phyloP scores from a whole-genome alignment of 2,797 vertebrate species.

The Coracias cyanogaster region DNA sequence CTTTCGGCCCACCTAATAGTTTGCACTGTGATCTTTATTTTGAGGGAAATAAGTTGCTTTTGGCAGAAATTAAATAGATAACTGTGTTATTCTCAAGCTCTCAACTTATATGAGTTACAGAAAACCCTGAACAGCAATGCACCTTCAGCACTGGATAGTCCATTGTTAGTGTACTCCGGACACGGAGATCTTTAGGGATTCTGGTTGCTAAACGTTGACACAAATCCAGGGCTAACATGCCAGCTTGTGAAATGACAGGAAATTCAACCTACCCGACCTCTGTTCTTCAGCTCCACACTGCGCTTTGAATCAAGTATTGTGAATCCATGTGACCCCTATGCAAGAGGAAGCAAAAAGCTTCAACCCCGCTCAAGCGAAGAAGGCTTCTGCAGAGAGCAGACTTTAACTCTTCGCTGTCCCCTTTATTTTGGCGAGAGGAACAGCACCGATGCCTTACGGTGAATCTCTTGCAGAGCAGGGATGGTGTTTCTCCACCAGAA shows the following conservation, averaged over 20 bases:
- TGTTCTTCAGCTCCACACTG: not conserved
- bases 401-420: slow-evolving; percentile 20
- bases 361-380: not conserved
- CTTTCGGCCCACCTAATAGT: not conserved
- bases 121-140: not conserved
- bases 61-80: not conserved
- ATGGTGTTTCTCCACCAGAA: not conserved
- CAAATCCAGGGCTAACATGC: not conserved
- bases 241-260: not conserved
- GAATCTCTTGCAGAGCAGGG: not conserved
- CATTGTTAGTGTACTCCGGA: not conserved
- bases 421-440: not conserved
- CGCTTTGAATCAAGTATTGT: not conserved
- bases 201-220: not conserved
- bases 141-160: not conserved
- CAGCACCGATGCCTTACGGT: not conserved
- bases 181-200: not conserved
- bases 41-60: not conserved
- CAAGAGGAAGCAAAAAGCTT: not conserved
- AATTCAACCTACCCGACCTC: slow-evolving; percentile 22
- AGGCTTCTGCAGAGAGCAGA: not conserved
- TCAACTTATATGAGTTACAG: not conserved
- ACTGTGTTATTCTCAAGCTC: not conserved
- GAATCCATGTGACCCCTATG: not conserved
- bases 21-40: not conserved